A percentile compares a stretch with the other conserved stretches of the same genome.
Evolutionary conservation across 2,888 invertebrate genomes (phyloP).

Genomic region (Caenorhabditis parvicauda): DNA sequence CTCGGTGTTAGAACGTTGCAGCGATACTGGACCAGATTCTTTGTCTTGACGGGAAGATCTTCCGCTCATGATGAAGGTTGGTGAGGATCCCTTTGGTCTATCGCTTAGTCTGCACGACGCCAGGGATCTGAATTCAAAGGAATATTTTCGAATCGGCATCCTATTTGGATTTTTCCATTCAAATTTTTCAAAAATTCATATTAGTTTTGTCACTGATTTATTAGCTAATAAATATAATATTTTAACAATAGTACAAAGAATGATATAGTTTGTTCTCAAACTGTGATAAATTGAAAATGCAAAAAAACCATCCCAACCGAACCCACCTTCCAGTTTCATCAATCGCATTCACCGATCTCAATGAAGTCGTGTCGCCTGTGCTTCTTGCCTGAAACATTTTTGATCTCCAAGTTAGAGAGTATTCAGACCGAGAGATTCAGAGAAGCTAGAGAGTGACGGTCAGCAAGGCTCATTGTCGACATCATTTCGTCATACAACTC

Average conservation of each 20-base stretch:
- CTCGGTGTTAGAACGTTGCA: slow-evolving; percentile 22
- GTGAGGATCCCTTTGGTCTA: slow-evolving; percentile 28
- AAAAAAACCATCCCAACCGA: neutral
- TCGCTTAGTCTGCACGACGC: slow-evolving; percentile 36
- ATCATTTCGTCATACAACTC: slow-evolving; percentile 54
- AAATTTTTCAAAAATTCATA: too few relatives aligned
- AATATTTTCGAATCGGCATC: too few relatives aligned
- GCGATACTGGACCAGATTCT: slow-evolving; percentile 19
- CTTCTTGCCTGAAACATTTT: slow-evolving; percentile 1
- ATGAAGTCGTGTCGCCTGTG: slow-evolving; percentile 26
- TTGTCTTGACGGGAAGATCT: slow-evolving; percentile 9
- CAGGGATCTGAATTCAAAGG: too few relatives aligned
- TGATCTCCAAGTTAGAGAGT: neutral
- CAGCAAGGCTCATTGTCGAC: slow-evolving; percentile 38
- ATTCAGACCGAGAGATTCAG: slow-evolving; percentile 17
- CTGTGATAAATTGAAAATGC: neutral
- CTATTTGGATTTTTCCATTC: too few relatives aligned
- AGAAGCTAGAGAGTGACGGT: slow-evolving; percentile 34
- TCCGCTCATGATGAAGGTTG: slow-evolving; percentile 21
- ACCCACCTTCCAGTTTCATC: slow-evolving; percentile 22
- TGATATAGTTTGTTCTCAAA: slow-evolving; percentile 8
- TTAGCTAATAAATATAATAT: too few relatives aligned
- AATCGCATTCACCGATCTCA: slow-evolving; percentile 28
- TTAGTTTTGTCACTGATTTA: too few relatives aligned
- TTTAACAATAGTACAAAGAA: neutral